Conservation (phyloP, 2,113 vertebrate genomes). For the Tiliqua scincoides region DNA sequence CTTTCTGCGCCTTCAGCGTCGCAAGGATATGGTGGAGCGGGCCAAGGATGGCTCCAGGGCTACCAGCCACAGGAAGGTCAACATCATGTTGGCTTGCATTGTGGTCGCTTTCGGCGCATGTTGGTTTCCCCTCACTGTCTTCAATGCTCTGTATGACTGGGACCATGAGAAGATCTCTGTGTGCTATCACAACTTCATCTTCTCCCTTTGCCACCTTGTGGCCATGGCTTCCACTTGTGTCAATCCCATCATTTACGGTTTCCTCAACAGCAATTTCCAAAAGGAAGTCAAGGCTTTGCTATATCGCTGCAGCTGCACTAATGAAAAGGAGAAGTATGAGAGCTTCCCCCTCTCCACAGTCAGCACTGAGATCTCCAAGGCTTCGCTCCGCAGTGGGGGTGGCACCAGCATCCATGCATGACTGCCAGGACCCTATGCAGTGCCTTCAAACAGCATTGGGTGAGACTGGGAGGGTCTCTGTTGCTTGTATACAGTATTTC, state of each 20-base stretch:
- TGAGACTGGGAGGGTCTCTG: neutral
- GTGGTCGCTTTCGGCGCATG: conserved; percentile 77
- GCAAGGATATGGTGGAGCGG: conserved; percentile 76
- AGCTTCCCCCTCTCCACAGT: conserved; percentile 79
- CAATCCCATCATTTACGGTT: conserved; percentile 80
- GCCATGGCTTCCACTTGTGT: conserved; percentile 82
- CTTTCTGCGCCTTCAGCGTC: conserved; percentile 76
- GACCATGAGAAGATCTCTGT: conserved; percentile 75
- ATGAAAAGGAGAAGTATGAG: conserved; percentile 72
- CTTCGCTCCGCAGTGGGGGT: conserved; percentile 60
- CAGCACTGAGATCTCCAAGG: conserved; percentile 78
- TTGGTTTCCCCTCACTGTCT: conserved; percentile 81
- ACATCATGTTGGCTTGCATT: conserved; percentile 76
- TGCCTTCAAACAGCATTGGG: neutral
- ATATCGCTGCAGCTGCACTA: conserved; percentile 71
- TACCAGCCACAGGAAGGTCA: conserved; percentile 73
- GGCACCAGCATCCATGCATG: conserved; percentile 45
- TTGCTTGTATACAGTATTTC: neutral
- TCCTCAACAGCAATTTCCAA: conserved; percentile 83
- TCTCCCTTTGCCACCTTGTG: conserved; percentile 78
- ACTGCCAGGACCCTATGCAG: neutral
- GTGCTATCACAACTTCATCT: conserved; percentile 79
- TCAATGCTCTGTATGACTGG: conserved; percentile 82
- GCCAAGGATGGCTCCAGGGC: conserved; percentile 49
- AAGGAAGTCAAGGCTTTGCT: conserved; percentile 74